Base-by-base conservation (phyloP, 2,113 vertebrate genomes). In the Tachysurus vachellii region DNA sequence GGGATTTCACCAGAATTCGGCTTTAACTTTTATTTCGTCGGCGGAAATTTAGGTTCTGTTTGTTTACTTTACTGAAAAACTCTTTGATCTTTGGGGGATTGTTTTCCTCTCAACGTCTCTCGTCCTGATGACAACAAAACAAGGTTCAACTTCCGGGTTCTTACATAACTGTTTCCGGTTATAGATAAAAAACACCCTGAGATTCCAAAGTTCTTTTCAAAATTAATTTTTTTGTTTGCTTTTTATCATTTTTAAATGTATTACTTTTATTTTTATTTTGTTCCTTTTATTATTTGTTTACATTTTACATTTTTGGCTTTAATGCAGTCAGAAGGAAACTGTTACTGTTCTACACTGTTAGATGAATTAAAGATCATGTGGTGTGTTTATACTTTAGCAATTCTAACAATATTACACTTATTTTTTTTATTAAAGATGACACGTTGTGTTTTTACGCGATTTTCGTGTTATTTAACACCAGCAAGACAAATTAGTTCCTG, bases 111-210 rank as follows among this genome's bases (percentile, higher is more conserved):
- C 54, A 47, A 17, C 61, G 83, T 53, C 79, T 28, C 54, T 75
- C 31, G 36, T 53, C 91, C 93, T 91, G 96, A 96, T 97, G 96
- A 96, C 96, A 97, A 97, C 96, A 97, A 97, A 95, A 96, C 90
- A 88, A 77, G 91, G 95, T 95, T 94, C 90, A 82, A 85, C 88
- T 70, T 90, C 91, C 91, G 87, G 91, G 84, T 90, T 70, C 89
- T 59, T 26, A 14, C 6, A 26, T 2, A 13, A 81, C 12, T 59
- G 28, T 36, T 80, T 80, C 77, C 77, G 5, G 56, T 61, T 4
- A 36, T 36, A 21, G 10, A 19, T 28, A 12, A 0, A 12, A 36
- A 36, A 36, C 36, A 36, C 2, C 36, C 36, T 2, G 36, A 36
- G 36, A 1, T 36, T 36, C 36, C 1, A 36, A 36, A 36, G 36